These are phyloP conservation scores for Acronicta psi DNA, from an alignment of 2,888 invertebrate genomes.

Conservation along the genomic window DNA sequence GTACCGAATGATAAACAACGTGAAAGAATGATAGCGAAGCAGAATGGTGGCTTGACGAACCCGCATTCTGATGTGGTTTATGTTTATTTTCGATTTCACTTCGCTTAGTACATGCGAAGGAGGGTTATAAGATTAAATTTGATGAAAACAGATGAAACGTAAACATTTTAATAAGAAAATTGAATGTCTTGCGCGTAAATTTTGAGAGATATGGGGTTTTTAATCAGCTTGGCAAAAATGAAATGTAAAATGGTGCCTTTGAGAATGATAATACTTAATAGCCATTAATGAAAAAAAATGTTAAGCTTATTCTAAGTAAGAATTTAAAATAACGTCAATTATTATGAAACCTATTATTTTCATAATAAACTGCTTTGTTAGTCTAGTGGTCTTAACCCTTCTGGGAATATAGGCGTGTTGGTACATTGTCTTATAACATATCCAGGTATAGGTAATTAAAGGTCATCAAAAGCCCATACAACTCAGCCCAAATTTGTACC, in stretches of 20 bases:
- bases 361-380: no score
- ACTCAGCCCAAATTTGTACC: no score
- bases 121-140: slow-evolving; percentile 65
- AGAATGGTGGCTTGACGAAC: slow-evolving; percentile 55
- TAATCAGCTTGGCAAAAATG: slow-evolving; percentile 11
- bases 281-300: not conserved
- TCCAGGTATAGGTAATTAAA: no score
- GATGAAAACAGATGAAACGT: slow-evolving; percentile 62
- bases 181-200: slow-evolving; percentile 31
- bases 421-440: no score
- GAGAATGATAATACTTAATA: not conserved
- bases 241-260: not conserved
- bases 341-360: no score
- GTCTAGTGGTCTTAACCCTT: no score
- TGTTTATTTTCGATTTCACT: slow-evolving; percentile 82
- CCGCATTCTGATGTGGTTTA: slow-evolving; percentile 74
- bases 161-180: slow-evolving; percentile 56
- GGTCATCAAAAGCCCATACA: no score
- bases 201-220: slow-evolving; percentile 23
- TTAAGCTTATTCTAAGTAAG: no score
- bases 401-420: no score
- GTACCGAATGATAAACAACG: slow-evolving; percentile 48
- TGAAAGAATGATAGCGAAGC: slow-evolving; percentile 47
- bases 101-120: slow-evolving; percentile 67
- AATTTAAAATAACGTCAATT: no score